phyloP scores from a whole-genome alignment of 2,888 invertebrate genomes.

The Omphaloscelis lunosa region DNA sequence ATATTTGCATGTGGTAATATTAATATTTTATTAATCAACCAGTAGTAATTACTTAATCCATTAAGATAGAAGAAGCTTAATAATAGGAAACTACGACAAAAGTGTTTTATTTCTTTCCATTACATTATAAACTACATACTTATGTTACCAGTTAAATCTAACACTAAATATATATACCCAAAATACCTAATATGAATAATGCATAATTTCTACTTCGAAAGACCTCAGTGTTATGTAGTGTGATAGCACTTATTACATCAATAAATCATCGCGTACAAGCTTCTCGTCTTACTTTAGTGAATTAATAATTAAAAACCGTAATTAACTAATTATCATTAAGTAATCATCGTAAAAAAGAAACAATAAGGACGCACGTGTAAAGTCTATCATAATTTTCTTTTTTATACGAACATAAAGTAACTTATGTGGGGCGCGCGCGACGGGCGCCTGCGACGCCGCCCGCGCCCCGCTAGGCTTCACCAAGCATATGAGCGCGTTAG shows the following conservation, averaged over 20 bases:
- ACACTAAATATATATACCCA: conserved; percentile 90
- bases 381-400: conserved; percentile 91
- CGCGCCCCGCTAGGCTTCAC: conserved; percentile 67
- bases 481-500: conserved; percentile 74
- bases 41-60: conserved; percentile 90
- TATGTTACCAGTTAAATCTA: conserved; percentile 90
- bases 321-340: conserved; percentile 91
- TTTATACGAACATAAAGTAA: conserved; percentile 89
- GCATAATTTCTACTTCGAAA: conserved; percentile 90
- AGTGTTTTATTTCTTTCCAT: conserved; percentile 88
- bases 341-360: conserved; percentile 85
- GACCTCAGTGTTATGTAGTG: conserved; percentile 86
- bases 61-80: conserved; percentile 91
- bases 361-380: conserved; percentile 88
- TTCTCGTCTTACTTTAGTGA: conserved; percentile 89
- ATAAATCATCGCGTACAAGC: conserved; percentile 88
- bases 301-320: conserved; percentile 91
- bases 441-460: conserved; percentile 42
- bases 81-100: conserved; percentile 90
- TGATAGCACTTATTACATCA: conserved; percentile 89
- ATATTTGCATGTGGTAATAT: conserved; percentile 91
- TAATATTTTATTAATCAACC: conserved; percentile 91
- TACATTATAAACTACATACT: conserved; percentile 91
- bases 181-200: conserved; percentile 91
- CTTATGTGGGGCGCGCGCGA: conserved; percentile 71